Percentiles rank a stretch among this genome's conserved stretches.
These are phyloP conservation scores for Protonibea diacanthus DNA, from an alignment of 2,797 vertebrate species.

Conservation along the genomic window DNA sequence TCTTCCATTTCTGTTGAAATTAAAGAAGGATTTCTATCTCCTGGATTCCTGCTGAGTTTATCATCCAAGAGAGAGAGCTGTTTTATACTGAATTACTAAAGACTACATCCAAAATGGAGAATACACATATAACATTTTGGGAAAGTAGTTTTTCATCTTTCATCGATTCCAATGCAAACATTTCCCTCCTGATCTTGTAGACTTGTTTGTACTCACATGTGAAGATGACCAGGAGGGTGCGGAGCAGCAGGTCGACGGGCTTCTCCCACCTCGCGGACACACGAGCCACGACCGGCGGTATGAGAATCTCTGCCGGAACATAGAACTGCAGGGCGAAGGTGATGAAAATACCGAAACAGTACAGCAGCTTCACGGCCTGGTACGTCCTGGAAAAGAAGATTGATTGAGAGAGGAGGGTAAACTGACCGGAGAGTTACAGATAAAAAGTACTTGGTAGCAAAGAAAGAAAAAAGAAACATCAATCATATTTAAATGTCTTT, in stretches of 20 bases:
- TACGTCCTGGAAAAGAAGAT: constrained; percentile 87
- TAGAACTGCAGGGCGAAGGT: constrained; percentile 98
- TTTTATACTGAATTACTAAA: neutral
- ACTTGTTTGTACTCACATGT: constrained; percentile 89
- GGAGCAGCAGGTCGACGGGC: constrained; percentile 87
- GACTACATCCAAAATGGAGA: no score
- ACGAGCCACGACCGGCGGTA: constrained; percentile 84
- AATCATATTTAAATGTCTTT: neutral
- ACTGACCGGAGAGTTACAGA: neutral
- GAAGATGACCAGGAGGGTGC: constrained; percentile 87
- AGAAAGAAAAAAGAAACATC: neutral
- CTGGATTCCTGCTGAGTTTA: neutral
- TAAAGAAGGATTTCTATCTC: neutral
- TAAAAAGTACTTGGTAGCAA: neutral
- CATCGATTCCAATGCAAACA: neutral
- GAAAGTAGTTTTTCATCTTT: neutral
- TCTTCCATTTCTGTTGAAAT: no score
- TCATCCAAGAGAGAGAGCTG: neutral
- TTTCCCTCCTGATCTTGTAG: no score
- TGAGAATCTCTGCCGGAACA: constrained; percentile 94
- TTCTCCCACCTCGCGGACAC: constrained; percentile 83
- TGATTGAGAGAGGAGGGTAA: neutral
- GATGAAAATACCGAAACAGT: constrained; percentile 95
- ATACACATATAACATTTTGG: neutral
- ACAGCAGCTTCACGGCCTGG: constrained; percentile 95